Evolutionary conservation across 2,797 vertebrate species (phyloP).

Genomic region (Crocidura indochinensis): DNA sequence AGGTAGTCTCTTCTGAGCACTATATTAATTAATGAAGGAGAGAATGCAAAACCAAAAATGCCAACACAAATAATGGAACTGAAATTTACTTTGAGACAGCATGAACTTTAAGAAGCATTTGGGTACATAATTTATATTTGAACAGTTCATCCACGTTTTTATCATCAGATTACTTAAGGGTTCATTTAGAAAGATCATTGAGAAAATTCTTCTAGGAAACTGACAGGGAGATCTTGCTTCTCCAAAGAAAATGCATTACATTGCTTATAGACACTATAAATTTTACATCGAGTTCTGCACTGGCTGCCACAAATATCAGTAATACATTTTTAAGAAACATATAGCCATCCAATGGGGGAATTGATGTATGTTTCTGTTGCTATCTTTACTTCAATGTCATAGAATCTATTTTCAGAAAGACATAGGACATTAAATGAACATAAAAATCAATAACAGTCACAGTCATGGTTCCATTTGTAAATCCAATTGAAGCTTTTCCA

Average conservation of each 20-base stretch:
- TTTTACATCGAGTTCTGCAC: slow-evolving; percentile 1
- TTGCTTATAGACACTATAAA: slow-evolving; percentile 3
- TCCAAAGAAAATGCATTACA: not conserved
- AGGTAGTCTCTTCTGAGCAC: not conserved
- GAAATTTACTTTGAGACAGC: slow-evolving; percentile 12
- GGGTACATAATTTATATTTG: not conserved
- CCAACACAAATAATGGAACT: not conserved
- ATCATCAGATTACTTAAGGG: not conserved
- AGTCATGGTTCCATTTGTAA: not conserved
- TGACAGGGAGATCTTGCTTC: not conserved
- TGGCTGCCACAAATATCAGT: not conserved
- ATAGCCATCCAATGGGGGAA: not conserved
- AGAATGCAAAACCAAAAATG: slow-evolving; percentile 5
- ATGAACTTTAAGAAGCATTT: slow-evolving; percentile 9
- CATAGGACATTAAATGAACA: slow-evolving; percentile 34
- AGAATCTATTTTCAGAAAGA: slow-evolving; percentile 44
- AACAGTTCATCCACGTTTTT: not conserved
- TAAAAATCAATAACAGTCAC: slow-evolving; percentile 40
- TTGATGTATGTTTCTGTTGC: not conserved
- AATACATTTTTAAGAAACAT: not conserved
- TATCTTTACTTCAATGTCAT: slow-evolving; percentile 18
- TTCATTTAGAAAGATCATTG: not conserved
- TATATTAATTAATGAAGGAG: not conserved
- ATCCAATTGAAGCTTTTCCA: not conserved
- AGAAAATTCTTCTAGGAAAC: not conserved